Evolutionary conservation across 2,113 vertebrate species (phyloP).

Genomic region (Pardalotus punctatus): DNA sequence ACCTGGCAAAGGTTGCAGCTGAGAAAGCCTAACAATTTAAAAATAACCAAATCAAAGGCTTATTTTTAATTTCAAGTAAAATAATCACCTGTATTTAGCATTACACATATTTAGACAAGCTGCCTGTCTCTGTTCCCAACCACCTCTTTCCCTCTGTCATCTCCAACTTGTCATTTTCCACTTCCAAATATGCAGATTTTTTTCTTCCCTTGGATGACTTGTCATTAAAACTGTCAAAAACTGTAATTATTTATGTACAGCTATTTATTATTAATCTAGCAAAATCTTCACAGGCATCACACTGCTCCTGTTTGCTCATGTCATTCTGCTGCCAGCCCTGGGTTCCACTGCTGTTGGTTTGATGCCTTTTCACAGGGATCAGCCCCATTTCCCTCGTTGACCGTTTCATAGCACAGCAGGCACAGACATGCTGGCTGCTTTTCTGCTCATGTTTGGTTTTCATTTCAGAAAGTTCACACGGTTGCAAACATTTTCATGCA

Average conservation of each 20-base stretch:
- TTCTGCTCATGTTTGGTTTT: not conserved
- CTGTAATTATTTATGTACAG: slow-evolving; percentile 66
- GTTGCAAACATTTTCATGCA: not conserved
- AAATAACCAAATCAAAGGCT: slow-evolving; percentile 67
- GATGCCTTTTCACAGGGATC: not conserved
- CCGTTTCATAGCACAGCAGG: not conserved
- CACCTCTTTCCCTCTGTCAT: slow-evolving; percentile 51
- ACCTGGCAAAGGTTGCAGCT: slow-evolving; percentile 66
- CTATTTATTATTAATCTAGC: slow-evolving; percentile 63
- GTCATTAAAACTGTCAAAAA: slow-evolving; percentile 69
- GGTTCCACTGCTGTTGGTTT: not conserved
- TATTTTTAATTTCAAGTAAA: slow-evolving; percentile 77
- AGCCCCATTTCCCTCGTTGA: not conserved
- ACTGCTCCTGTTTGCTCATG: not conserved
- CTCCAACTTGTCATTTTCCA: slow-evolving; percentile 57
- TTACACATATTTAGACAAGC: slow-evolving; percentile 76
- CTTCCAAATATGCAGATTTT: slow-evolving; percentile 49
- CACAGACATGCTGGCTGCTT: not conserved
- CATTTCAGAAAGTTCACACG: not conserved
- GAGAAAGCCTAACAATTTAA: slow-evolving; percentile 50
- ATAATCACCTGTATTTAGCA: slow-evolving; percentile 74
- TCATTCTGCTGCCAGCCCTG: slow-evolving; percentile 39
- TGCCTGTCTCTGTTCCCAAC: slow-evolving; percentile 65
- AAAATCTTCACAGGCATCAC: slow-evolving; percentile 40
- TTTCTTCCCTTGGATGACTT: slow-evolving; percentile 10